Conservation (phyloP, 2,888 invertebrate species). For the Aleiodes leptofemur region DNA sequence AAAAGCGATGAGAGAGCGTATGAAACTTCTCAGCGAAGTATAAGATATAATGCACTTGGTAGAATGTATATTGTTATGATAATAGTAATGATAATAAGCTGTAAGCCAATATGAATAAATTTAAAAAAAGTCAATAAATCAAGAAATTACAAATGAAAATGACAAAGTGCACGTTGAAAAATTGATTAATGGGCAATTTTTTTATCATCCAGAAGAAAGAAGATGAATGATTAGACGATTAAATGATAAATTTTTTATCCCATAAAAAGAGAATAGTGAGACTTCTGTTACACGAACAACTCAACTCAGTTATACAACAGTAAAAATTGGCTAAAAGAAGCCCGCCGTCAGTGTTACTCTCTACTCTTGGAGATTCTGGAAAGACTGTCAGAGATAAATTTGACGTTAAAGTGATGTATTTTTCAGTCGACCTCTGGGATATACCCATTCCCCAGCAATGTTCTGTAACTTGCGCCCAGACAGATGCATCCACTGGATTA, state of each 20-base stretch:
- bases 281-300: background rate
- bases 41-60: too few species aligned
- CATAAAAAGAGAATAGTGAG: too few species aligned
- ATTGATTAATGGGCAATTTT: too few species aligned
- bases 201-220: too few species aligned
- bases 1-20: too few species aligned
- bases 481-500: background rate
- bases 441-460: background rate
- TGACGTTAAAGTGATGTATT: constrained; percentile 39
- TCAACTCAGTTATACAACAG: constrained; percentile 11
- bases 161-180: too few species aligned
- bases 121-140: too few species aligned
- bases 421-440: constrained; percentile 34
- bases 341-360: background rate
- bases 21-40: too few species aligned
- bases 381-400: constrained; percentile 37
- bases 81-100: too few species aligned
- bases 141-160: too few species aligned
- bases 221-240: background rate
- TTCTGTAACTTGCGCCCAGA: constrained; percentile 5
- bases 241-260: background rate
- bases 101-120: too few species aligned
- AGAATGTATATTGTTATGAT: too few species aligned
- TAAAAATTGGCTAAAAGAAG: constrained; percentile 18
- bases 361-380: background rate